Conservation (phyloP, 2,888 invertebrate species). For the Polydrusus pterygomalis region DNA sequence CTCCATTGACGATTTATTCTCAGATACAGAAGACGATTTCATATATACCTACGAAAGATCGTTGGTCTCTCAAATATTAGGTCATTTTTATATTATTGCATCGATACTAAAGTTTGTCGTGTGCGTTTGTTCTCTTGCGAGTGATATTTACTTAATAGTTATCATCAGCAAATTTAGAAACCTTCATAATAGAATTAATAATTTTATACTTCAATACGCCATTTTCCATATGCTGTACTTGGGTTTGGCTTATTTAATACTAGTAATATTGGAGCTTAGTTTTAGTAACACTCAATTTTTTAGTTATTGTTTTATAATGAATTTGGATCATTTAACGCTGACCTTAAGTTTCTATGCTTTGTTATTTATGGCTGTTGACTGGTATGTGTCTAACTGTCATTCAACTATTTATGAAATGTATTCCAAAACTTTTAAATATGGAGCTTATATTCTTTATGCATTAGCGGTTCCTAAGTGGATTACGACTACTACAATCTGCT, state of each 20-base stretch:
- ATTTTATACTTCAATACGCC: conserved; percentile 27
- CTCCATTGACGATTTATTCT: not conserved
- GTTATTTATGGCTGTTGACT: conserved; percentile 21
- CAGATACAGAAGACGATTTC: not conserved
- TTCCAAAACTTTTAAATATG: conserved; percentile 20
- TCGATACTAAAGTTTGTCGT: not conserved
- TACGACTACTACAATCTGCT: not conserved
- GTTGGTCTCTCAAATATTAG: no score
- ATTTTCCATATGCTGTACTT: conserved; percentile 29
- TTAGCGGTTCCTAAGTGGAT: conserved; percentile 25
- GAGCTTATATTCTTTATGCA: conserved; percentile 14
- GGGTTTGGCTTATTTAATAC: not conserved
- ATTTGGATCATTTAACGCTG: conserved; percentile 17
- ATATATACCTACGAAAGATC: not conserved
- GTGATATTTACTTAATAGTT: conserved; percentile 23
- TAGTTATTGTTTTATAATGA: conserved; percentile 5
- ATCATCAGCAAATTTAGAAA: conserved; percentile 23
- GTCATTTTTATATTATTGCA: not conserved
- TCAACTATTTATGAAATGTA: not conserved
- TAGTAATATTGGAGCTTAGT: not conserved
- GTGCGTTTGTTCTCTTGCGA: not conserved
- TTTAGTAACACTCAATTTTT: not conserved
- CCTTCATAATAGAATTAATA: conserved; percentile 25
- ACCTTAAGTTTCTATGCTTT: conserved; percentile 23
- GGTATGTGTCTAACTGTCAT: conserved; percentile 12